These are phyloP conservation scores for Lepisosteus oculatus DNA, from an alignment of 2,113 vertebrate genomes.

Conservation along the genomic window DNA sequence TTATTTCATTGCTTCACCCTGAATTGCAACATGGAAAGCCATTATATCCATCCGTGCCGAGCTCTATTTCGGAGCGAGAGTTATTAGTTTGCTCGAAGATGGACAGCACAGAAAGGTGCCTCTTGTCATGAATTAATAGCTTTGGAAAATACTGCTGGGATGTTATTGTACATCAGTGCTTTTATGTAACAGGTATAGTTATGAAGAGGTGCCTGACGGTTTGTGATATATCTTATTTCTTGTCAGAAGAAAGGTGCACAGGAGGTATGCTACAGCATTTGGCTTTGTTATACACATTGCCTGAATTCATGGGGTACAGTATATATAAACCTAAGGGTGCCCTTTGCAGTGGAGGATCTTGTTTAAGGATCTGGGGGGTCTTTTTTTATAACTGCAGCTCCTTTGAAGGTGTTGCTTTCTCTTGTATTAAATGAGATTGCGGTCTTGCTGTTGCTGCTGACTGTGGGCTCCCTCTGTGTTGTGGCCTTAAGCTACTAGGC, in stretches of 20 bases:
- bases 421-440: too few species aligned
- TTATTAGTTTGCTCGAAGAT: constrained; percentile 34
- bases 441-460: too few species aligned
- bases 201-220: constrained; percentile 5
- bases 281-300: too few species aligned
- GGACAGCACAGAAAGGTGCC: constrained; percentile 32
- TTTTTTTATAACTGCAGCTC: too few species aligned
- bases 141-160: constrained; percentile 32
- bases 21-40: constrained; percentile 24
- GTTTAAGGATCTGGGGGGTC: too few species aligned
- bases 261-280: too few species aligned
- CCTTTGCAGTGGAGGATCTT: too few species aligned
- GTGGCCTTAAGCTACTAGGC: too few species aligned
- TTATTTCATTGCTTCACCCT: constrained; percentile 4
- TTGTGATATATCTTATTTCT: background rate
- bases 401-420: too few species aligned
- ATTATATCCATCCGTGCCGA: constrained; percentile 32
- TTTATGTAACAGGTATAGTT: constrained; percentile 7
- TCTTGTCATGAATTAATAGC: constrained; percentile 48
- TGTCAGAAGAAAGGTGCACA: background rate
- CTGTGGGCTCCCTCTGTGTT: too few species aligned
- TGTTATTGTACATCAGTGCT: constrained; percentile 18
- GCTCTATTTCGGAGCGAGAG: constrained; percentile 16
- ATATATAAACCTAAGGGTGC: too few species aligned
- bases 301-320: too few species aligned